These are phyloP conservation scores for Lamproptera curius DNA, from an alignment of 2,888 invertebrate genomes.

Conservation along the genomic window DNA sequence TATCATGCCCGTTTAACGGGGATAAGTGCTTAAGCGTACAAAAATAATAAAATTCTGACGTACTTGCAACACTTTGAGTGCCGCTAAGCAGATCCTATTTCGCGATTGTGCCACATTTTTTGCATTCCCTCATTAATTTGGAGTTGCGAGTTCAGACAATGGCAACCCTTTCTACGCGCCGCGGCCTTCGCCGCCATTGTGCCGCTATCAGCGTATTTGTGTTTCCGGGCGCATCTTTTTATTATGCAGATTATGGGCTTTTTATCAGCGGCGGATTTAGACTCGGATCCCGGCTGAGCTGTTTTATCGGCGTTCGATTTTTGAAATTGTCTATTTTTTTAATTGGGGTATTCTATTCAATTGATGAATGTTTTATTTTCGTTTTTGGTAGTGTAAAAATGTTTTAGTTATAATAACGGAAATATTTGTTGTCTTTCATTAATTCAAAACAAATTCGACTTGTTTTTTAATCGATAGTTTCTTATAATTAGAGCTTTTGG, in stretches of 20 bases:
- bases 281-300: slow-evolving; percentile 35
- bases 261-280: slow-evolving; percentile 60
- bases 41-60: too few species aligned
- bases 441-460: too few species aligned
- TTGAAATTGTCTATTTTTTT: slow-evolving; percentile 21
- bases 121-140: slow-evolving; percentile 73
- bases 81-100: slow-evolving; percentile 56
- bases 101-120: slow-evolving; percentile 73
- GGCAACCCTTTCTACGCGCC: slow-evolving; percentile 59
- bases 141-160: slow-evolving; percentile 67
- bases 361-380: background rate
- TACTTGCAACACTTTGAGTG: slow-evolving; percentile 46
- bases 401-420: too few species aligned
- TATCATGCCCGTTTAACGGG: too few species aligned
- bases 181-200: slow-evolving; percentile 54
- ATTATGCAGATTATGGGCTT: slow-evolving; percentile 72
- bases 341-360: background rate
- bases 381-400: too few species aligned
- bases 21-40: too few species aligned
- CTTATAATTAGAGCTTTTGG: too few species aligned
- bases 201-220: slow-evolving; percentile 62
- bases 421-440: too few species aligned
- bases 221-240: slow-evolving; percentile 68
- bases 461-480: too few species aligned
- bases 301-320: slow-evolving; percentile 33